Conservation (phyloP, 2,888 invertebrate species). For the Epinotia demarniana region DNA sequence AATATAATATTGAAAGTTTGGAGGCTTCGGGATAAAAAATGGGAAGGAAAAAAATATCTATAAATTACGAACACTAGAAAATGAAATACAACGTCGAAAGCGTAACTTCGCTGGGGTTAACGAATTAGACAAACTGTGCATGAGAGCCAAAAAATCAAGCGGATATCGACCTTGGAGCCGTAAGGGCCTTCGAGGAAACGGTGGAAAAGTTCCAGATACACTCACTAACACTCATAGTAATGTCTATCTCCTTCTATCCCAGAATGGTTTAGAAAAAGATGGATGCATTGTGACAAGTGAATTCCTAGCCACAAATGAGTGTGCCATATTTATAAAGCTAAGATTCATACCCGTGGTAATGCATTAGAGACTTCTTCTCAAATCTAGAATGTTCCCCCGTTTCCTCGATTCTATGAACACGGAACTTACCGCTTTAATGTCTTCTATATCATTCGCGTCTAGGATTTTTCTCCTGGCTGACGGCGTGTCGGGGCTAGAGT, state of each 20-base stretch:
- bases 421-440: slow-evolving; percentile 74
- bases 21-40: neutral
- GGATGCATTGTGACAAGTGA: neutral
- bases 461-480: slow-evolving; percentile 68
- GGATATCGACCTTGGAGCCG: slow-evolving; percentile 9
- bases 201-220: slow-evolving; percentile 3
- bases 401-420: slow-evolving; percentile 41
- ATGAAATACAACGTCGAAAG: slow-evolving; percentile 46
- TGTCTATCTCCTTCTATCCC: neutral
- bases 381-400: slow-evolving; percentile 23
- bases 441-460: slow-evolving; percentile 71
- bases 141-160: slow-evolving; percentile 44
- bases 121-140: slow-evolving; percentile 40
- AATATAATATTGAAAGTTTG: neutral
- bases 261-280: neutral
- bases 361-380: neutral
- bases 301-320: slow-evolving; percentile 12
- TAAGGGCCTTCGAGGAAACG: slow-evolving; percentile 8
- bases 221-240: neutral
- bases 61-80: neutral
- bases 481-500: slow-evolving; percentile 74
- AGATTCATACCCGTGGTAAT: neutral
- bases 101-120: slow-evolving; percentile 29
- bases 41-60: neutral
- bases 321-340: slow-evolving; percentile 13